Base-by-base conservation (phyloP, 2,113 vertebrate species). In the Apteryx mantelli region DNA sequence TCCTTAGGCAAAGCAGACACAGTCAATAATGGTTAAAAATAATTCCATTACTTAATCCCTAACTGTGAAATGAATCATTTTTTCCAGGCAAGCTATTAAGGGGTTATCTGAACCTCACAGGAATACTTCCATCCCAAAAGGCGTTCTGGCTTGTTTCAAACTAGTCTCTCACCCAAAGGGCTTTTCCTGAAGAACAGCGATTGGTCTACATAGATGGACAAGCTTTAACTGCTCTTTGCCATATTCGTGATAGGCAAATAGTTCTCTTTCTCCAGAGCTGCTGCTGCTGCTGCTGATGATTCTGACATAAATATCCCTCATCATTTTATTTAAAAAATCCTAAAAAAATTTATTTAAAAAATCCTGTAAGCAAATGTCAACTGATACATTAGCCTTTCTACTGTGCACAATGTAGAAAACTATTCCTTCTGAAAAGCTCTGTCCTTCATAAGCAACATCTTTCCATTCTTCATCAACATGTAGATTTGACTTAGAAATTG, bases 401-500 rank as follows among this genome's bases (percentile, higher is more conserved):
- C 58, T 74, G 30, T 80, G 78, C 93, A 83, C 71, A 88, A 18
- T 44, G 53, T 36, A 85, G 80, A 92, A 90, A 85, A 63, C 75
- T 91, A 48, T 46, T 89, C 38, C 58, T 86, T 52, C 38, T 11
- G 34, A 91, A 82, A 87, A 91, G 38, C 11, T 71, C 22, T 79
- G 38, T n/a, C 18, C 56, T 92, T 89, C 74, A 84, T 82, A 87
- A 81, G 76, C 46, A 75, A 78, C 21, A 82, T 82, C 42, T 91
- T 92, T 53, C 34, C 63, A 80, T 87, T 95, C 58, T 80, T 95
- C 89, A 89, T 77, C 82, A 82, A 86, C 63, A 87, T 85, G 88
- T 71, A 92, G 81, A 92, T 97, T 92, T 87, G 53, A 80, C 87
- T 89, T 77, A 90, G 64, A 95, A 97, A 93, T 82, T 93, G 75